Evolutionary conservation across 1,140 invertebrate genomes (phyloP).

Genomic region (Papilio glaucus): DNA sequence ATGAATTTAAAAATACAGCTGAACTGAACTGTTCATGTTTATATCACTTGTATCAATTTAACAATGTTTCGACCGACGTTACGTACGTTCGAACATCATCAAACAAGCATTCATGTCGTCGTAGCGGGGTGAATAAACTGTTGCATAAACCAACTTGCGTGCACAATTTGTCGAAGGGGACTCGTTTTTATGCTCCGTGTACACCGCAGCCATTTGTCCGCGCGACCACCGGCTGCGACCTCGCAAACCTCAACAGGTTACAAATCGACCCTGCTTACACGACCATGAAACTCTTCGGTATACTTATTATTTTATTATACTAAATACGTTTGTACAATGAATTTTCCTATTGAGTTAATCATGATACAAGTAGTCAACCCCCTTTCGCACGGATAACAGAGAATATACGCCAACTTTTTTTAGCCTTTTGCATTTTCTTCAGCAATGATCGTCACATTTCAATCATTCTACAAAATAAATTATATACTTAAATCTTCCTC

Average conservation of each 20-base stretch:
- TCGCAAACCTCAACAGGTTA: conserved; percentile 46
- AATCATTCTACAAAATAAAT: no score
- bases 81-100: conserved; percentile 22
- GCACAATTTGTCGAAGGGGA: conserved; percentile 32
- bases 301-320: not conserved
- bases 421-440: no score
- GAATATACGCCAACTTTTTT: no score
- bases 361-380: no score
- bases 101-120: conserved; percentile 23
- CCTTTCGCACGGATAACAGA: no score
- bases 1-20: conserved; percentile 14
- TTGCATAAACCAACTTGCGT: conserved; percentile 33
- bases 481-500: no score
- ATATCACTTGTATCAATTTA: conserved; percentile 16
- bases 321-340: no score
- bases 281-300: conserved; percentile 29
- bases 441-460: no score
- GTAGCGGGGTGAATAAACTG: conserved; percentile 25
- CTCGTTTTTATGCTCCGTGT: conserved; percentile 37
- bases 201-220: conserved; percentile 27
- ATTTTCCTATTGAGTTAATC: no score
- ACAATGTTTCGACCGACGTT: conserved; percentile 30
- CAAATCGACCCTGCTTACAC: conserved; percentile 40
- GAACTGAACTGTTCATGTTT: conserved; percentile 10
- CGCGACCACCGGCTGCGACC: conserved; percentile 31